These are phyloP conservation scores for Adelges cooleyi DNA, from an alignment of 1,140 invertebrate species.

Conservation along the genomic window DNA sequence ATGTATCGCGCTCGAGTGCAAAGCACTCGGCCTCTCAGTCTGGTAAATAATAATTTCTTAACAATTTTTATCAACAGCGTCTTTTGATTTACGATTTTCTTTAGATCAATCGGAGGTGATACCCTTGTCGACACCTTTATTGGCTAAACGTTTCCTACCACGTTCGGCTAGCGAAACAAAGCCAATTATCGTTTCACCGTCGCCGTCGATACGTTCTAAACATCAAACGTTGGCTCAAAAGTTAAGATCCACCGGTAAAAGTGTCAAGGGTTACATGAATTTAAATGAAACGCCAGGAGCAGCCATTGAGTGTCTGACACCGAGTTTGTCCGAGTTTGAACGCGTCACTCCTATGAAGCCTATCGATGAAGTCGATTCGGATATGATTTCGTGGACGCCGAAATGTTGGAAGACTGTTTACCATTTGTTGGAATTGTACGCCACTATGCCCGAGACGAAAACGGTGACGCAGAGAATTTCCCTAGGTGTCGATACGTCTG, in stretches of 20 bases:
- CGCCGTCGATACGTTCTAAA: constrained; percentile 53
- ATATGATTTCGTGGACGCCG: constrained; percentile 43
- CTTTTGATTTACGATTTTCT: not conserved
- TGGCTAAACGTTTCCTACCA: constrained; percentile 22
- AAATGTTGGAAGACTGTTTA: constrained; percentile 92
- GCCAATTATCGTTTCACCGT: constrained; percentile 44
- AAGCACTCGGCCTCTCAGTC: constrained; percentile 12
- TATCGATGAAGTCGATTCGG: constrained; percentile 6
- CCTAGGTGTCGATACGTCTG: constrained; percentile 42
- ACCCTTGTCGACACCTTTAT: constrained; percentile 14
- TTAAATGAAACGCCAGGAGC: constrained; percentile 46
- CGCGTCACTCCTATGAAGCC: constrained; percentile 26
- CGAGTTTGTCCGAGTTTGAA: constrained; percentile 21
- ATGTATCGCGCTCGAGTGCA: constrained; percentile 5
- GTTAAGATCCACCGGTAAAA: constrained; percentile 67
- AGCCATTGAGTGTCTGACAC: constrained; percentile 5
- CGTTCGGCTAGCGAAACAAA: constrained; percentile 35
- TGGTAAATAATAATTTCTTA: not conserved
- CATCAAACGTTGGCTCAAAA: constrained; percentile 80
- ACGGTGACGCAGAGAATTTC: constrained; percentile 55
- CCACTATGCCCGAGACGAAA: constrained; percentile 86
- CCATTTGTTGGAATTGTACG: constrained; percentile 81
- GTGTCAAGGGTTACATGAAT: constrained; percentile 63
- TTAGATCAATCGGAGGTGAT: constrained; percentile 19
- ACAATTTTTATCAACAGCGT: not conserved